phyloP scores from a whole-genome alignment of 2,797 vertebrate genomes.

The Gephyroberyx darwinii region DNA sequence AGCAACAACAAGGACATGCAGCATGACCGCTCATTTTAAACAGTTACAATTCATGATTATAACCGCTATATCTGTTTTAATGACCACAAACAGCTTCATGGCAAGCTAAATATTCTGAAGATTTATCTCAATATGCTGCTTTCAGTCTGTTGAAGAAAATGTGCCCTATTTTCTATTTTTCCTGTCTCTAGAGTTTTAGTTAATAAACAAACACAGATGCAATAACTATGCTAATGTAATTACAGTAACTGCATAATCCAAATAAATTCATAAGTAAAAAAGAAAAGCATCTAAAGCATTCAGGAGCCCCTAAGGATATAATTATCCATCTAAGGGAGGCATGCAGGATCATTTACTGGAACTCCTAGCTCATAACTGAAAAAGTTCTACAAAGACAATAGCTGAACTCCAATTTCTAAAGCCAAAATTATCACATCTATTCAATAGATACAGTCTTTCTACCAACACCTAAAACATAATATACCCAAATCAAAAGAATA shows the following conservation, averaged over 20 bases:
- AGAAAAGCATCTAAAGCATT: slow-evolving; percentile 28
- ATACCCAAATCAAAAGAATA: not conserved
- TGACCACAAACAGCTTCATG: not conserved
- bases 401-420: not conserved
- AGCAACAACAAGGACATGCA: slow-evolving; percentile 23
- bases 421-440: not conserved
- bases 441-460: too few relatives aligned
- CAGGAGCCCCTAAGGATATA: slow-evolving; percentile 22
- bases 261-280: slow-evolving; percentile 21
- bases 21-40: slow-evolving; percentile 10
- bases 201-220: slow-evolving; percentile 35
- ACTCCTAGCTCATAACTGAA: not conserved
- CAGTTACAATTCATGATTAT: not conserved
- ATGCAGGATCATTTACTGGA: slow-evolving; percentile 22
- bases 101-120: slow-evolving; percentile 3
- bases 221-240: slow-evolving; percentile 41
- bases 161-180: slow-evolving; percentile 32
- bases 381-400: slow-evolving; percentile 3
- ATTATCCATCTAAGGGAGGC: slow-evolving; percentile 40
- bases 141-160: slow-evolving; percentile 15
- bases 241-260: slow-evolving; percentile 31
- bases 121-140: slow-evolving; percentile 1
- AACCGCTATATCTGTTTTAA: not conserved
- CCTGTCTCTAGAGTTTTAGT: slow-evolving; percentile 25
- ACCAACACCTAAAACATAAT: not conserved